Percentiles rank a stretch among this genome's conserved stretches.
These are phyloP conservation scores for Setophaga kirtlandii DNA, from an alignment of 2,113 vertebrate genomes.

Conservation along the genomic window DNA sequence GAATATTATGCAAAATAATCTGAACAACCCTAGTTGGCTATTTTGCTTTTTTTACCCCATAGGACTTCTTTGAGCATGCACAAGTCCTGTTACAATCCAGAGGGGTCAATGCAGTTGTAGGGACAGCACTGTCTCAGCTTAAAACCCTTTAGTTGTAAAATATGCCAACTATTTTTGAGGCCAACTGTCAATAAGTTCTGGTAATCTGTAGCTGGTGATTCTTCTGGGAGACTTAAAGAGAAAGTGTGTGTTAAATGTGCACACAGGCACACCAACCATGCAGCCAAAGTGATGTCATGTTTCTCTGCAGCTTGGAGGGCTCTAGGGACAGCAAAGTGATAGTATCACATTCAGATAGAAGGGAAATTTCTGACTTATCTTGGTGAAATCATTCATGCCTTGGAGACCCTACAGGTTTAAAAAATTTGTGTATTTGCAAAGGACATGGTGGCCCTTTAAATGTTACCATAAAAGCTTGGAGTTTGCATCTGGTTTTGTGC, in stretches of 20 bases:
- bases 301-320: background rate
- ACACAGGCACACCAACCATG: background rate
- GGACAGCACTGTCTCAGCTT: background rate
- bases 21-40: background rate
- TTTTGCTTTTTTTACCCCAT: background rate
- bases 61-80: background rate
- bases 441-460: background rate
- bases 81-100: fast-evolving
- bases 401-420: background rate
- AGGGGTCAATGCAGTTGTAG: background rate
- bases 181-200: background rate
- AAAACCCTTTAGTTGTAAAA: background rate
- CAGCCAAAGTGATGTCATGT: background rate
- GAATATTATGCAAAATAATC: background rate
- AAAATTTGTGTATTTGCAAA: background rate
- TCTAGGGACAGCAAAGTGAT: background rate
- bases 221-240: background rate
- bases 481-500: background rate
- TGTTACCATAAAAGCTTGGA: background rate
- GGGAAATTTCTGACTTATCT: background rate
- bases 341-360: background rate
- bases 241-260: background rate
- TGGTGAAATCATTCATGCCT: background rate
- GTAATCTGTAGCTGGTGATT: background rate
- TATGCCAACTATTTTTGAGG: background rate